Percentiles rank a stretch among this genome's conserved stretches.
Conservation (phyloP, 2,113 vertebrate genomes). For the Poicephalus meyeri region DNA sequence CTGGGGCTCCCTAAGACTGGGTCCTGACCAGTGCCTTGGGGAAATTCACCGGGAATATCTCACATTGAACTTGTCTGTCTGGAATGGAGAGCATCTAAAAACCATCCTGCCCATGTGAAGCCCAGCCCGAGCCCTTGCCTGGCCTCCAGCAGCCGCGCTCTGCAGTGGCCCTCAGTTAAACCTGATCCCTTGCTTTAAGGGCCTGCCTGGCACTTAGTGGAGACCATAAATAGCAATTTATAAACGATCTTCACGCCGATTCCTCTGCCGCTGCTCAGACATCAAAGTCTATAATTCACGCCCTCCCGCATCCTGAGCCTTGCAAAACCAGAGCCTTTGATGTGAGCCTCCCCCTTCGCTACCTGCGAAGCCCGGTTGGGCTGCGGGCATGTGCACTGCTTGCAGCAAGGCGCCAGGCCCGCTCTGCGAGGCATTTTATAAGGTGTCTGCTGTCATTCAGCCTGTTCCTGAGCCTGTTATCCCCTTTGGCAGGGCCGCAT, state of each 20-base stretch:
- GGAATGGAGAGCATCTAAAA: background rate
- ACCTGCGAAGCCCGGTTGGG: conserved; percentile 49
- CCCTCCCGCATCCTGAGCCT: conserved; percentile 63
- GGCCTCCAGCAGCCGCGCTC: background rate
- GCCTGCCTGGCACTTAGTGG: conserved; percentile 64
- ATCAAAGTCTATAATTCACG: conserved; percentile 74
- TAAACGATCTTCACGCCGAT: conserved; percentile 65
- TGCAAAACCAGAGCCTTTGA: conserved; percentile 60
- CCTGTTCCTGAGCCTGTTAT: conserved; percentile 49
- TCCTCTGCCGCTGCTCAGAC: conserved; percentile 51
- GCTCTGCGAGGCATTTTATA: conserved; percentile 64
- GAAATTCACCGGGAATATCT: background rate
- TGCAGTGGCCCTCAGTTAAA: conserved; percentile 54
- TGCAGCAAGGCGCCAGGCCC: conserved; percentile 66
- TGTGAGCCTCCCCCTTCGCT: conserved; percentile 38
- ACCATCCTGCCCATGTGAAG: accelerated
- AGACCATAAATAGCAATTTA: conserved; percentile 64
- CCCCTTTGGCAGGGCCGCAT: background rate
- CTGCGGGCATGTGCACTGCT: conserved; percentile 37
- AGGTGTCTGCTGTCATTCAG: conserved; percentile 70
- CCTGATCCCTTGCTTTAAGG: conserved; percentile 63
- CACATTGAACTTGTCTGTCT: background rate
- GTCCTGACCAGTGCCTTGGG: background rate
- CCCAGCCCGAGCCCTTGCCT: background rate
- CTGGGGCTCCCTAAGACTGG: background rate